Evolutionary conservation across 2,797 vertebrate species (phyloP).

Genomic region (Platalea minor): DNA sequence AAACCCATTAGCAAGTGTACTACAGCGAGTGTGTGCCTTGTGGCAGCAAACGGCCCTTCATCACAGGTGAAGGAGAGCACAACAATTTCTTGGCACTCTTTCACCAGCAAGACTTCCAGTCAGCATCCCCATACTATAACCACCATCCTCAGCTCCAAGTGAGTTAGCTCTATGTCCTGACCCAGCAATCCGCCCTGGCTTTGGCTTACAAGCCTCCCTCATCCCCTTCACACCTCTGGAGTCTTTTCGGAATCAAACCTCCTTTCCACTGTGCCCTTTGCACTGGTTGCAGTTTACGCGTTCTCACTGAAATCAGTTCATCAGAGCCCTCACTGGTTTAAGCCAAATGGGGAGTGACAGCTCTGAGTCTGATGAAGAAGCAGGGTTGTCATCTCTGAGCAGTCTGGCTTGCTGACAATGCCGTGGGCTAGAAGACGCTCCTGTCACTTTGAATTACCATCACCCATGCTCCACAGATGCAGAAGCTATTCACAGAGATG

Average conservation of each 20-base stretch:
- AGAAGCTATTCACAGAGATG: not conserved
- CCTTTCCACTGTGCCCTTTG: not conserved
- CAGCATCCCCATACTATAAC: not conserved
- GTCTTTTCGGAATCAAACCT: not conserved
- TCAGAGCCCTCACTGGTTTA: not conserved
- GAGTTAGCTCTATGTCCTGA: not conserved
- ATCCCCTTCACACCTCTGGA: not conserved
- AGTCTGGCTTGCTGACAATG: not conserved
- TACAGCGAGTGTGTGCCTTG: not conserved
- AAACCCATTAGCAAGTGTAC: not conserved
- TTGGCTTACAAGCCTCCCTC: not conserved
- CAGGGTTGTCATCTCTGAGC: not conserved
- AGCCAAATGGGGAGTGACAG: not conserved
- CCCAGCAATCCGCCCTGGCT: not conserved
- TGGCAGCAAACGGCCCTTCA: not conserved
- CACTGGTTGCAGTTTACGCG: not conserved
- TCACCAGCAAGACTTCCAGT: not conserved
- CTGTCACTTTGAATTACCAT: conserved; percentile 41
- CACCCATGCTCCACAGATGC: conserved; percentile 7
- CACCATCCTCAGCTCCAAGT: not conserved
- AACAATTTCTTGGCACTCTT: not conserved
- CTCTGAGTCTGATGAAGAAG: not conserved
- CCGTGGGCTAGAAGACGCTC: not conserved
- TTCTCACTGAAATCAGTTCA: not conserved
- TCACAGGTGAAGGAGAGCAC: not conserved